Percentiles rank a stretch among this genome's conserved stretches.
Evolutionary conservation across 2,113 vertebrate species (phyloP).

Genomic region (Petroica traversi): DNA sequence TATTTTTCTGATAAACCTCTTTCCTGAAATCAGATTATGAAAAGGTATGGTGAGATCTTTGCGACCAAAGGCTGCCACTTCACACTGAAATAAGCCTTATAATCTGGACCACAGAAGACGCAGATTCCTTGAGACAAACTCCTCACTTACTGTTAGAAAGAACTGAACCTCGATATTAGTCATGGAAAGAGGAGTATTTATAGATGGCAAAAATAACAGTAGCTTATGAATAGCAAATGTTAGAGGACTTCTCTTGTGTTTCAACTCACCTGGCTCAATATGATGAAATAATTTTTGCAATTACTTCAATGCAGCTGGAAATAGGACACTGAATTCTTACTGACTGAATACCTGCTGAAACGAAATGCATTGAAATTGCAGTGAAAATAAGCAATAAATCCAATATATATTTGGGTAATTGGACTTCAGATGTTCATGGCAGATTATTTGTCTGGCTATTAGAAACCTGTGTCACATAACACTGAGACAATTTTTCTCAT

Average conservation of each 20-base stretch:
- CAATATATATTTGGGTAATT: not conserved
- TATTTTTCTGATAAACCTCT: not conserved
- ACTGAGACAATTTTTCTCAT: not conserved
- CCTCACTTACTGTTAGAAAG: not conserved
- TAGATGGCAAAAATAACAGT: not conserved
- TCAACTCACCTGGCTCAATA: not conserved
- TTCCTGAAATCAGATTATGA: not conserved
- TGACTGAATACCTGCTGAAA: not conserved
- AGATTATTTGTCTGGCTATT: not conserved
- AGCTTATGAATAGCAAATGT: not conserved
- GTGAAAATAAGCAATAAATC: not conserved
- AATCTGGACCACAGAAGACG: not conserved
- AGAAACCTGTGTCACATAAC: not conserved
- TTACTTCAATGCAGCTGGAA: not conserved
- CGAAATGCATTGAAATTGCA: not conserved
- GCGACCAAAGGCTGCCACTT: not conserved
- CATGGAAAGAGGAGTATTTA: not conserved
- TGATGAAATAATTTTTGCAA: not conserved
- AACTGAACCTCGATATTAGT: fast-evolving
- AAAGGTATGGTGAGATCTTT: not conserved
- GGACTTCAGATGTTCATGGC: not conserved
- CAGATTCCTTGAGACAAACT: not conserved
- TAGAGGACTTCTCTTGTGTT: not conserved
- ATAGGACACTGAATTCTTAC: not conserved
- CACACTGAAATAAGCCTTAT: not conserved